phyloP scores from a whole-genome alignment of 2,797 vertebrate genomes.

The Parauchenoglanis ngamensis region DNA sequence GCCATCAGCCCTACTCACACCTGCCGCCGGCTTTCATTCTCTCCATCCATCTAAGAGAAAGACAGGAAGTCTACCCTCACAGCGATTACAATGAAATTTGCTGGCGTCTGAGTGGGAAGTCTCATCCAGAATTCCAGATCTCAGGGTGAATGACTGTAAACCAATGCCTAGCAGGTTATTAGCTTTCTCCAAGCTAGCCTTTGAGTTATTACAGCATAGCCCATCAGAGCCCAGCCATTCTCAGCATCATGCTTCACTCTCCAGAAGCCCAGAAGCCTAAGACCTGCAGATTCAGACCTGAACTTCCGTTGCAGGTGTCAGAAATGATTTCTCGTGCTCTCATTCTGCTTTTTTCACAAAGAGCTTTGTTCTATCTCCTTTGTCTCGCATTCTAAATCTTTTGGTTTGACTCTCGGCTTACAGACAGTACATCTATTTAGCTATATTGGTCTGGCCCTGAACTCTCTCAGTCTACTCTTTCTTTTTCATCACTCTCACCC shows the following conservation, averaged over 20 bases:
- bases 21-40: slow-evolving; percentile 45
- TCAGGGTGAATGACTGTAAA: slow-evolving; percentile 68
- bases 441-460: slow-evolving; percentile 59
- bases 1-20: slow-evolving; percentile 22
- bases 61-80: slow-evolving; percentile 77
- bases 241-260: slow-evolving; percentile 17
- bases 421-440: slow-evolving; percentile 50
- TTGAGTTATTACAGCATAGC: slow-evolving; percentile 72
- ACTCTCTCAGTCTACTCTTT: slow-evolving; percentile 57
- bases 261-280: slow-evolving; percentile 2
- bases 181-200: slow-evolving; percentile 69
- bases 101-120: slow-evolving; percentile 74
- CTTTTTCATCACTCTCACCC: slow-evolving; percentile 50
- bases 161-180: slow-evolving; percentile 72
- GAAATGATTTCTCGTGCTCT: slow-evolving; percentile 63
- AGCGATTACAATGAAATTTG: slow-evolving; percentile 65
- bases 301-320: slow-evolving; percentile 71
- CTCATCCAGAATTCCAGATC: slow-evolving; percentile 64
- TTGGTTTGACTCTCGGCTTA: slow-evolving; percentile 54
- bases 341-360: slow-evolving; percentile 9
- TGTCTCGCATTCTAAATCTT: slow-evolving; percentile 53
- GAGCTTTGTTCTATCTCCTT: slow-evolving; percentile 35
- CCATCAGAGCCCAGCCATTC: slow-evolving; percentile 60
- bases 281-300: slow-evolving; percentile 42
- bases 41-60: slow-evolving; percentile 55